Percentiles rank a stretch among this genome's conserved stretches.
Conservation (phyloP, 2,797 vertebrate species). For the Phalloptychus januarius region DNA sequence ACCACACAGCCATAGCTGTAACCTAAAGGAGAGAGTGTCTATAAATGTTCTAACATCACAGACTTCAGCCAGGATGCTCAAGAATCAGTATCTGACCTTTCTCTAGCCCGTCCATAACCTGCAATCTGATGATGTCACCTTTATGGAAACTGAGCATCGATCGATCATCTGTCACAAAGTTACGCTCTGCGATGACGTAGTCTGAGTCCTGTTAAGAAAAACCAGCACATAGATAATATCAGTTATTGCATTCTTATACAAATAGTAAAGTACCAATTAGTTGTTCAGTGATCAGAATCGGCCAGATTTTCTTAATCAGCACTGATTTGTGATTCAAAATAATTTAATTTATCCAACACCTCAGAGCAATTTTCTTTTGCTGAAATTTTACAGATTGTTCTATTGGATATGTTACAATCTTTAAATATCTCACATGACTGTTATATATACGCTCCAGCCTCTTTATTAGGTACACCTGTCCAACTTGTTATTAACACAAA, state of each 20-base stretch:
- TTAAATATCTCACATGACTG: no score
- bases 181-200: constrained; percentile 93
- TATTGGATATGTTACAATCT: no score
- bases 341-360: no score
- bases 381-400: no score
- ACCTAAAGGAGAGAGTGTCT: constrained; percentile 73
- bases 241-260: background rate
- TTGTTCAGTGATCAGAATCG: background rate
- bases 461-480: no score
- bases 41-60: background rate
- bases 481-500: no score
- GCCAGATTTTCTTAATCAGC: background rate
- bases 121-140: constrained; percentile 93
- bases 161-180: constrained; percentile 86
- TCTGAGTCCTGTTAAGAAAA: constrained; percentile 86
- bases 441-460: no score
- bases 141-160: constrained; percentile 91
- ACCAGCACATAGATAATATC: background rate
- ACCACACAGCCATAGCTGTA: constrained; percentile 91
- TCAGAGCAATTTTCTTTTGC: no score
- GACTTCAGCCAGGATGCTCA: background rate
- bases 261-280: background rate
- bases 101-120: constrained; percentile 85
- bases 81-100: constrained; percentile 80
- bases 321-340: background rate